phyloP scores from a whole-genome alignment of 1,140 invertebrate genomes.

The Megathymus violae region DNA sequence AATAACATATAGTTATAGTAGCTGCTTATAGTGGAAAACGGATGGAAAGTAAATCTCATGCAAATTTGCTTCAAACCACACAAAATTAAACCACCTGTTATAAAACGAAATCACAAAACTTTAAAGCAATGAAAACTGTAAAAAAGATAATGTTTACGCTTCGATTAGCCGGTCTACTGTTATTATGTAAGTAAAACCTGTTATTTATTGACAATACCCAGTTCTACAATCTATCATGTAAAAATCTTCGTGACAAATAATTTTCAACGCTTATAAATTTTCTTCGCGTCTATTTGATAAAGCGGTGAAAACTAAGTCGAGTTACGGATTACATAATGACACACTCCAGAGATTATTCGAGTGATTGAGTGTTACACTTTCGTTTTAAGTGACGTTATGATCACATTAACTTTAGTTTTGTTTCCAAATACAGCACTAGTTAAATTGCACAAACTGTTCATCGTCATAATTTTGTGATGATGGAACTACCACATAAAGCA shows the following conservation, averaged over 20 bases:
- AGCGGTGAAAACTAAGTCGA: slow-evolving; percentile 24
- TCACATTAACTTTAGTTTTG: slow-evolving; percentile 5
- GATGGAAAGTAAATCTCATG: no score
- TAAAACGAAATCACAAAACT: no score
- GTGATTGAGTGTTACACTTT: slow-evolving; percentile 16
- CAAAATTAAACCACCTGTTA: no score
- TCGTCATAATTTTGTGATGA: no score
- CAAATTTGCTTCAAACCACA: no score
- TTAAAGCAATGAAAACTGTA: not conserved
- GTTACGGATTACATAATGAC: slow-evolving; percentile 17
- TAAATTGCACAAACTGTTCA: no score
- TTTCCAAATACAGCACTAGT: not conserved
- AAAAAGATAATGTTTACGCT: not conserved
- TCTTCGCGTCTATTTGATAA: slow-evolving; percentile 10
- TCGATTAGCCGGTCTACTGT: not conserved
- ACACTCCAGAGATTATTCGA: slow-evolving; percentile 11
- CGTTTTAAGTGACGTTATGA: slow-evolving; percentile 11
- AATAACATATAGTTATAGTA: no score
- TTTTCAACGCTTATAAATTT: slow-evolving; percentile 11
- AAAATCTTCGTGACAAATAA: slow-evolving; percentile 26
- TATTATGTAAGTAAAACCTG: slow-evolving; percentile 37
- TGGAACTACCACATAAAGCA: no score
- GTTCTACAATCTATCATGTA: not conserved
- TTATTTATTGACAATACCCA: slow-evolving; percentile 14
- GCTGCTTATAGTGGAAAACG: no score